Evolutionary conservation across 2,113 vertebrate species (phyloP), one percentile per base, ranked within the genome.

Genomic region (Brachypodius melanocephalos): DNA sequence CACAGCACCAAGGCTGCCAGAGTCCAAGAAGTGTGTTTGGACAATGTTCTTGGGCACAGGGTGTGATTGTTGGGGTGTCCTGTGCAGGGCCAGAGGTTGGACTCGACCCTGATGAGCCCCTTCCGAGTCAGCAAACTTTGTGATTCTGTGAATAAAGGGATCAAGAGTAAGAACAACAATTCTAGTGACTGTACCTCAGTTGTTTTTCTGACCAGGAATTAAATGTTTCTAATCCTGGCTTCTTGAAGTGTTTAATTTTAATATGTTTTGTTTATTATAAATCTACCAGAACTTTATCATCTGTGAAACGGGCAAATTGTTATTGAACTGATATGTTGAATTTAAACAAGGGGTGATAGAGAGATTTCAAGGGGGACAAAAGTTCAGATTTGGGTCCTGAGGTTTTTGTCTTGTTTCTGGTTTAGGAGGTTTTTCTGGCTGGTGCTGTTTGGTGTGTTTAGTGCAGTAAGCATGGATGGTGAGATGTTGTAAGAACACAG

Each of bases 21-120:
- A 59, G 6, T 10, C 52, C 24, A 81, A 31, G 1, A 36, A 26
- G 21, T 8, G 16, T 28, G 16, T 52, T 20, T 59, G 52, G 26
- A 21, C 8, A 45, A 29, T n/a, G 22, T 28, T 12, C 9, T 46
- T 1, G 8, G 45, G 28, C 28, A 74, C 13, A 17, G 4, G 10
- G 5, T 21, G 7, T 12, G 19, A 46, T 28, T n/a, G 3, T 25
- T 74, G 38, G 18, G 8, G 16, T 67, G 29, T 45, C 13, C 14
- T 34, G n/a, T 25, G 29, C n/a, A 45, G 38, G 52, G 12, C 28
- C 22, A 12, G 19, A 42, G 26, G 22, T 2, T 67, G 52, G 45
- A 34, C 29, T 58, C 0, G 0, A 21, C n/a, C 18, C 15, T 17
- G 14, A 17, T 20, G 19, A n/a, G n/a, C 14, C 32, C n/a, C 14